A percentile compares a stretch with the other conserved stretches of the same genome.
Evolutionary conservation across 2,888 invertebrate species (phyloP).

Genomic region (Drosophila helvetica): DNA sequence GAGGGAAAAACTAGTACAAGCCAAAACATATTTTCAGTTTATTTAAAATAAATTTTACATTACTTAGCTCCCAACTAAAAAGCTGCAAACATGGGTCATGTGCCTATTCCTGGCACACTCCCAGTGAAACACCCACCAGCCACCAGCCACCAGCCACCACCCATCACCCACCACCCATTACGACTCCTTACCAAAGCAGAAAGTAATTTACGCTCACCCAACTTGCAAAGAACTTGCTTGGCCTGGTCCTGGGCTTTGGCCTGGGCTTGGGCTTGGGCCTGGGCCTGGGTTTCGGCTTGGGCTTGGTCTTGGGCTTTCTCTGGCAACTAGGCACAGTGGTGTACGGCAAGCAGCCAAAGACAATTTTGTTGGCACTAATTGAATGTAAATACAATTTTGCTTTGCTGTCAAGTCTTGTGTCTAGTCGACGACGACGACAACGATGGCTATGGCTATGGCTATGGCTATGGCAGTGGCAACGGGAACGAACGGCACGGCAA

Average conservation of each 20-base stretch:
- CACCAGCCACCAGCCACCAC: conserved; percentile 1
- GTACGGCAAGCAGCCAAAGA: conserved; percentile 74
- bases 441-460: not conserved
- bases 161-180: conserved; percentile 1
- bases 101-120: conserved; percentile 10
- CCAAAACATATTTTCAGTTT: conserved; percentile 77
- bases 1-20: conserved; percentile 33
- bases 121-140: conserved; percentile 4
- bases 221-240: conserved; percentile 34
- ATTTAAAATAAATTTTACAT: conserved; percentile 79
- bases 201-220: conserved; percentile 73
- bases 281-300: conserved; percentile 9
- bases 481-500: conserved; percentile 15
- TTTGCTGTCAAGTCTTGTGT: conserved; percentile 80
- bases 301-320: conserved; percentile 15
- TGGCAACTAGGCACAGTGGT: conserved; percentile 44
- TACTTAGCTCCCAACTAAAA: conserved; percentile 63
- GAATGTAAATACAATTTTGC: conserved; percentile 80
- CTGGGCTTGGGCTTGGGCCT: conserved; percentile 9
- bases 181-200: conserved; percentile 38
- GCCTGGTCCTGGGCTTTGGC: conserved; percentile 12
- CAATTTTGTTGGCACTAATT: conserved; percentile 80
- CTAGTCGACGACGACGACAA: conserved; percentile 58
- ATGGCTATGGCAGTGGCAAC: conserved; percentile 8
- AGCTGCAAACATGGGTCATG: conserved; percentile 52